Percentiles rank a stretch among this genome's conserved stretches.
Conservation (phyloP, 1,140 invertebrate genomes). For the Magallana gigas region DNA sequence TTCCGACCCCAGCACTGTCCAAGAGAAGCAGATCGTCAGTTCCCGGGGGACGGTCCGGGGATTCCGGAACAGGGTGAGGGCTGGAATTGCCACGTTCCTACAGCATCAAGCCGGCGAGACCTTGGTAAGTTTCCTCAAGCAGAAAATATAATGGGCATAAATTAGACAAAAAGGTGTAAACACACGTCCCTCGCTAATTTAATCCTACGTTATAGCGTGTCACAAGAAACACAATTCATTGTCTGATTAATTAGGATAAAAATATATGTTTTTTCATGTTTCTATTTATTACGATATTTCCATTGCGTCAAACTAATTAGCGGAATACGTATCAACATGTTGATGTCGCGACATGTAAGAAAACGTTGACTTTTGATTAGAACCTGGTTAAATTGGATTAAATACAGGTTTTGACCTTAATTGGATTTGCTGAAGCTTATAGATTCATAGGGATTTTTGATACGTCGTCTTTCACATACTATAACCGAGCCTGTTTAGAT, state of each 20-base stretch:
- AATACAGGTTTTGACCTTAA: no score
- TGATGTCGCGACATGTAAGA: conserved; percentile 3
- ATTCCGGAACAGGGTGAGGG: conserved; percentile 94
- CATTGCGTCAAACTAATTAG: background rate
- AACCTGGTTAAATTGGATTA: no score
- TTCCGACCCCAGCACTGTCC: conserved; percentile 58
- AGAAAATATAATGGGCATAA: conserved; percentile 9
- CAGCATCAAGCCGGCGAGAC: conserved; percentile 47
- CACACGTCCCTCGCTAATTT: background rate
- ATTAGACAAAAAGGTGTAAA: conserved; percentile 27
- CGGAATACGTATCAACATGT: background rate
- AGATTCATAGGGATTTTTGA: no score
- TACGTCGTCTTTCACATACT: no score
- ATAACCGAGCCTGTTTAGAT: no score
- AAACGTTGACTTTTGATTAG: background rate
- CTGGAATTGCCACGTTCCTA: conserved; percentile 95
- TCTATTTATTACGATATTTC: conserved; percentile 1
- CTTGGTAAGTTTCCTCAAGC: conserved; percentile 37
- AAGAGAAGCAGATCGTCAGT: conserved; percentile 81
- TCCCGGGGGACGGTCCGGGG: conserved; percentile 92
- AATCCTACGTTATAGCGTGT: conserved; percentile 10
- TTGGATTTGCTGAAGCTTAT: no score
- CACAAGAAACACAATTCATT: background rate
- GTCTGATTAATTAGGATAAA: background rate
- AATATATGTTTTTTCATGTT: background rate